Evolutionary conservation across 1,140 invertebrate genomes (phyloP), one percentile per base, ranked within the genome.

Genomic region (Drepana arcuata): DNA sequence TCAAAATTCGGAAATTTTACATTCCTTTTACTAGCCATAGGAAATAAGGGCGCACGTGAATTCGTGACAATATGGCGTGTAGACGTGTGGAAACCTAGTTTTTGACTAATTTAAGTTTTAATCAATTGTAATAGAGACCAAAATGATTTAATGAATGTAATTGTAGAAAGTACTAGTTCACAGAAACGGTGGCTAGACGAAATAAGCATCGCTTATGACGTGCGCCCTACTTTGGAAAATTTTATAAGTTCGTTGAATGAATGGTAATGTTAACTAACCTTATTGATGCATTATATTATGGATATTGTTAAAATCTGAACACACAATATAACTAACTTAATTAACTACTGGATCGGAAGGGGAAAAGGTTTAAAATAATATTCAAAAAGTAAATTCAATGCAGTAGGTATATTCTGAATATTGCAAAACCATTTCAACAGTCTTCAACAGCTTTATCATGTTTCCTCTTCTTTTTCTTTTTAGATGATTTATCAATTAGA

Each of bases 21-120:
- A n/a, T n/a, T n/a, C n/a, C n/a, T n/a, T n/a, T n/a, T n/a, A n/a
- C n/a, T n/a, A n/a, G n/a, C n/a, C n/a, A n/a, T n/a, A n/a, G n/a
- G 57, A 62, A 74, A 75, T 67, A 60, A 56, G 68, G 56, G 56
- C 63, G 48, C 71, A 66, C 63, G 63, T 56, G 29, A 41, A 45
- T 66, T 68, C 68, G 66, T 75, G 66, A 66, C 56, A 58, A 45
- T 35, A 38, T 66, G 41, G 63, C 63, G 57, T 68, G 61, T n/a
- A 26, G n/a, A 10, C n/a, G n/a, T n/a, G n/a, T 51, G 9, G 24
- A 23, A 10, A 2, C 13, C 16, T n/a, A 24, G 14, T 27, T 16
- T n/a, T 26, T 23, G 10, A 6, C 1, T 26, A 12, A 34, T 11
- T 9, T 33, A 13, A 25, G 43, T n/a, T 40, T 36, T 47, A 34